Conservation (phyloP, 2,888 invertebrate species). For the Plagiodera versicolora region DNA sequence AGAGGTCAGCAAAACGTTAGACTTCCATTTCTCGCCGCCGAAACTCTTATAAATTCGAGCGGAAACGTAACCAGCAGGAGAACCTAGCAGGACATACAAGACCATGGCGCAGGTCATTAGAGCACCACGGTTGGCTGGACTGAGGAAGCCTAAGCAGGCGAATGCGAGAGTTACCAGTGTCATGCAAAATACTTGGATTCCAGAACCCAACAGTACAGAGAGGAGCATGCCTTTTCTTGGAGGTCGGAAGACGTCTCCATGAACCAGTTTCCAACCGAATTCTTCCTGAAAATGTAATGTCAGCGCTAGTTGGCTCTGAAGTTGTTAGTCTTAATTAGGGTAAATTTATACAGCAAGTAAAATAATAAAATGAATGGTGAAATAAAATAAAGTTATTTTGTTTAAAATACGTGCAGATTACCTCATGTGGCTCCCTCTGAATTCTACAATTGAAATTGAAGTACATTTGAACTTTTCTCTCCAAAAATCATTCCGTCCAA, state of each 20-base stretch:
- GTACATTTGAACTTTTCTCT: too few relatives aligned
- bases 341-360: too few relatives aligned
- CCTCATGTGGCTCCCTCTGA: too few relatives aligned
- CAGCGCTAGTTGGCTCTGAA: too few relatives aligned
- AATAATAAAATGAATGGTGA: too few relatives aligned
- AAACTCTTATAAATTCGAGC: constrained; percentile 98
- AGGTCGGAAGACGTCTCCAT: constrained; percentile 96
- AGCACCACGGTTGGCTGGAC: constrained; percentile 97
- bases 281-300: constrained; percentile 69
- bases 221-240: constrained; percentile 96
- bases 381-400: too few relatives aligned
- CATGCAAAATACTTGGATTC: constrained; percentile 96
- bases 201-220: constrained; percentile 94
- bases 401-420: too few relatives aligned
- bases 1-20: constrained; percentile 93
- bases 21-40: constrained; percentile 98
- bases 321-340: too few relatives aligned
- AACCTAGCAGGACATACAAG: constrained; percentile 94
- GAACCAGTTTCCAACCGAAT: constrained; percentile 97
- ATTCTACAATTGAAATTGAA: too few relatives aligned
- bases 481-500: too few relatives aligned
- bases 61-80: constrained; percentile 95
- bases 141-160: constrained; percentile 98
- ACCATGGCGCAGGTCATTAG: constrained; percentile 98
- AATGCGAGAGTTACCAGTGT: constrained; percentile 93